A percentile compares a stretch with the other conserved stretches of the same genome.
Conservation (phyloP, 2,113 vertebrate species). For the Aleadryas rufinucha region DNA sequence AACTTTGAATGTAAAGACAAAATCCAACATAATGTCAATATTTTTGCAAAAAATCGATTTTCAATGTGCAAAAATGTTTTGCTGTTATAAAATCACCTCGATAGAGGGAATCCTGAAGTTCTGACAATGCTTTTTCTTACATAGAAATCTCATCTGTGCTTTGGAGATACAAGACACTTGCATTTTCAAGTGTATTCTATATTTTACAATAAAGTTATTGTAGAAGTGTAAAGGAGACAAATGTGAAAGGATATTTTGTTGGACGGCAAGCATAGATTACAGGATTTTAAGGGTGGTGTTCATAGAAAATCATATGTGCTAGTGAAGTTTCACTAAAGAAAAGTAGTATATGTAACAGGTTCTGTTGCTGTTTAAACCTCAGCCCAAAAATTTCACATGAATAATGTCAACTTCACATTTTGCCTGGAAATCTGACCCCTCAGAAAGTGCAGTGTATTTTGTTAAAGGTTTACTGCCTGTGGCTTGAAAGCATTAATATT, state of each 20-base stretch:
- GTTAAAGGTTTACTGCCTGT: background rate
- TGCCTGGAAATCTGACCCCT: slow-evolving; percentile 7
- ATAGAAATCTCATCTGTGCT: background rate
- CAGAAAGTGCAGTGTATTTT: slow-evolving; percentile 5
- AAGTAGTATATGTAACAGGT: background rate
- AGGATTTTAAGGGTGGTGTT: background rate
- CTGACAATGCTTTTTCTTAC: background rate
- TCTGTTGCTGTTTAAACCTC: background rate
- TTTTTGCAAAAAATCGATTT: background rate
- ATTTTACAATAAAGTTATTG: background rate
- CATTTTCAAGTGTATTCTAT: background rate
- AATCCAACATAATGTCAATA: background rate
- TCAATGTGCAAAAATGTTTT: background rate
- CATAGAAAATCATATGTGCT: background rate
- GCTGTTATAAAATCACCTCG: background rate
- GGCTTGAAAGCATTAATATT: background rate
- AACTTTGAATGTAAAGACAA: background rate
- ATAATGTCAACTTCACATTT: background rate
- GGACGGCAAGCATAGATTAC: background rate
- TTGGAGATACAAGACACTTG: background rate
- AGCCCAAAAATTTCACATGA: background rate
- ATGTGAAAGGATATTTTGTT: background rate
- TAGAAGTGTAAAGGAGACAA: background rate
- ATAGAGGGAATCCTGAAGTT: background rate
- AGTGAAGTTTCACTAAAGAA: background rate